A percentile compares a stretch with the other conserved stretches of the same genome.
Evolutionary conservation across 2,797 vertebrate species (phyloP).

Genomic region (Sylvilagus floridanus): DNA sequence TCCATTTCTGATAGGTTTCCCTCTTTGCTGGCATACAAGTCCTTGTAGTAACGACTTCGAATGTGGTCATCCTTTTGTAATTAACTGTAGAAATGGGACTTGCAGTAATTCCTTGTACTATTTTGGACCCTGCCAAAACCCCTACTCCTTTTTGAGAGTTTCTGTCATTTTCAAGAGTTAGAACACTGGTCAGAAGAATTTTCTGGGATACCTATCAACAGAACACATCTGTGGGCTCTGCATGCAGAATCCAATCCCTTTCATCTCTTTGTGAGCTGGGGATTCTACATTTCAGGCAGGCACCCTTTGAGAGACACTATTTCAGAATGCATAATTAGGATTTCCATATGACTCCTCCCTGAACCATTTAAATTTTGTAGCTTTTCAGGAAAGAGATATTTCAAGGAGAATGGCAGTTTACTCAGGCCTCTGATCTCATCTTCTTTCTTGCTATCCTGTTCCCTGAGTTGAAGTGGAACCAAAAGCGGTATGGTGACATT

Average conservation of each 20-base stretch:
- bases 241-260: not conserved
- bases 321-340: not conserved
- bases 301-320: not conserved
- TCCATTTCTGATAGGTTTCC: no score
- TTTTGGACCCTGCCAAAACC: not conserved
- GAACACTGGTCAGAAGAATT: not conserved
- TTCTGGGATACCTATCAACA: not conserved
- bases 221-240: not conserved
- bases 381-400: not conserved
- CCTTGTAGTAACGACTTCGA: not conserved
- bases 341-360: not conserved
- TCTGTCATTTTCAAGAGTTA: not conserved
- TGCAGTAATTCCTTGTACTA: not conserved
- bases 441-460: not conserved
- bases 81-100: not conserved
- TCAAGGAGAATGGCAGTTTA: not conserved
- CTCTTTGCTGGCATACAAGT: no score
- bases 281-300: not conserved
- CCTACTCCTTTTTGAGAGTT: not conserved
- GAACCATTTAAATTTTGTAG: not conserved
- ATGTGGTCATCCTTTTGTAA: not conserved
- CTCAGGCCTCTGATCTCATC: not conserved
- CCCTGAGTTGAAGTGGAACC: not conserved
- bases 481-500: not conserved
- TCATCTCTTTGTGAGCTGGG: not conserved